Base-by-base conservation (phyloP, 1,140 invertebrate species). In the Pseudomyrmex dendroicus region DNA sequence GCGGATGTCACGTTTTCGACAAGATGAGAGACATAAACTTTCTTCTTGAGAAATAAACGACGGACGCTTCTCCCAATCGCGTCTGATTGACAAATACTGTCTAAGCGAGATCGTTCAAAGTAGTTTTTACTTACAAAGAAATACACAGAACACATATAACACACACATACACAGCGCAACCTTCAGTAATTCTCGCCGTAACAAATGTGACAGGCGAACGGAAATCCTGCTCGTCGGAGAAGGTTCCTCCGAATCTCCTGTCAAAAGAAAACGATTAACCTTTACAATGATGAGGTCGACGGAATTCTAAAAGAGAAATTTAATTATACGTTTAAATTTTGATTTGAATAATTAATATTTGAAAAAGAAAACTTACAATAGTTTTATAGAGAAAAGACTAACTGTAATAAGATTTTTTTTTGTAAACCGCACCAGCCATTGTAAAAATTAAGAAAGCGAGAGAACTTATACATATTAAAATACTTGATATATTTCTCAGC, bases 21-120 rank as follows among this genome's bases (percentile, higher is more conserved):
- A 83, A 86, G 52, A n/a, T 54, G 25, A 82, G 25, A 82, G 17
- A 50, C 59, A 44, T 70, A 63, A 63, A 83, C 85, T 86, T 86
- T 86, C 85, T 83, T 86, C 63, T 86, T 57, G 52, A 57, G 67
- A 56, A 52, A 63, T 50, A 22, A 35, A 80, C 56, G 64, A 70
- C 44, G 76, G 72, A 22, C 59, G 54, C 17, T 68, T 35, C 15
- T 70, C 20, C 70, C 63, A 22, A 13, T 77, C 48, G 44, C n/a
- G 20, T 83, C 61, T 83, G 66, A 80, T 54, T 80, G 72, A 72
- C 66, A 72, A 80, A 70, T 72, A 48, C 35, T 35, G 35, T 80
- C 76, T 80, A 80, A 80, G 44, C 35, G 54, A 35, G 35, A 80
- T 46, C 59, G 52, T 80, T 80, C 44, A 72, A 80, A 48, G 66